These are phyloP conservation scores for Parazoanthus swiftii DNA, from an alignment of 92 coral and sea anemone species.

Conservation along the genomic window DNA sequence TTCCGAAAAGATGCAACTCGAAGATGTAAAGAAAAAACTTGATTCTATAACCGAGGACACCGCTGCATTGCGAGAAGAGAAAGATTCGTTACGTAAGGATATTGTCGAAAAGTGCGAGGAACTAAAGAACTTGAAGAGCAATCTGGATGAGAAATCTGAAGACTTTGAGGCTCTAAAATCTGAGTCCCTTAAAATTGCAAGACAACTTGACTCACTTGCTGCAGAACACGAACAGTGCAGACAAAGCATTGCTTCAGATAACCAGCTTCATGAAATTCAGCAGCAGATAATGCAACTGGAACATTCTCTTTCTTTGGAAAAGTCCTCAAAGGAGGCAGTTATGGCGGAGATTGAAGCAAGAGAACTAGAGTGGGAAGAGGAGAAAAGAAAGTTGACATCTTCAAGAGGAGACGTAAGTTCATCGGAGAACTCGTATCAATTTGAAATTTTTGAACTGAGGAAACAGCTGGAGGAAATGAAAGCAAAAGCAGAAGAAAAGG, in stretches of 20 bases:
- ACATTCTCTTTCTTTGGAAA: conserved; percentile 51
- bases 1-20: conserved; percentile 45
- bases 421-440: conserved; percentile 19
- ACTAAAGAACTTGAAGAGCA: conserved; percentile 52
- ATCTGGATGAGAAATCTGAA: conserved; percentile 60
- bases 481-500: conserved; percentile 39
- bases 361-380: conserved; percentile 69
- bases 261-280: conserved; percentile 41
- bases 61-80: conserved; percentile 56
- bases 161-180: conserved; percentile 53
- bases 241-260: conserved; percentile 27
- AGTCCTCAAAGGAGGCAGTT: conserved; percentile 56
- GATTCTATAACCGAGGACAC: conserved; percentile 45
- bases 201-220: conserved; percentile 49
- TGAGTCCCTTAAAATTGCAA: conserved; percentile 42
- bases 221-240: conserved; percentile 57
- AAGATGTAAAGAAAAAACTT: conserved; percentile 51
- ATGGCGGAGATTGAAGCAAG: conserved; percentile 67
- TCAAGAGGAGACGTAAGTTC: conserved; percentile 5
- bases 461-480: conserved; percentile 46
- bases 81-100: conserved; percentile 49
- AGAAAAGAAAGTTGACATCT: conserved; percentile 41
- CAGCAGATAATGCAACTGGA: conserved; percentile 66
- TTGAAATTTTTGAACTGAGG: conserved; percentile 48
- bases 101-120: conserved; percentile 44